Percentiles rank a stretch among this genome's conserved stretches.
Evolutionary conservation across 64 coral and sea anemone species (phyloP).

Genomic region (Porites lutea): DNA sequence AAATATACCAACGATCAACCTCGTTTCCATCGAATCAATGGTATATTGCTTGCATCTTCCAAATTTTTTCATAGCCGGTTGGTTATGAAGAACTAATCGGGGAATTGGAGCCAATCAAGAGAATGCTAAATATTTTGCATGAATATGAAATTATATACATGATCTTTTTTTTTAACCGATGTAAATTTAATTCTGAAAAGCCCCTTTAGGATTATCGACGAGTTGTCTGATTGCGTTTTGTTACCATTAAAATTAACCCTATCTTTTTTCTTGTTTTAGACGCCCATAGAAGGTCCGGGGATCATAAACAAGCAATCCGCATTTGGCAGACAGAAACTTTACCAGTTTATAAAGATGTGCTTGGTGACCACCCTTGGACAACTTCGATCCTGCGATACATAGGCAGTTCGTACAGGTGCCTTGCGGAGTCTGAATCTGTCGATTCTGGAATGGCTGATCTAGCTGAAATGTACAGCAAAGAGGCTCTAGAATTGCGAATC

Average conservation of each 20-base stretch:
- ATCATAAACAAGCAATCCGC: background rate
- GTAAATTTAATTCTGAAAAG: too few species aligned
- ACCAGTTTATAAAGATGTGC: slow-evolving; percentile 41
- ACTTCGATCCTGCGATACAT: slow-evolving; percentile 38
- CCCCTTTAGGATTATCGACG: too few species aligned
- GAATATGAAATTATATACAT: too few species aligned
- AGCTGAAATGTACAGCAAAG: background rate
- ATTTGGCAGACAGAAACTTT: slow-evolving; percentile 1
- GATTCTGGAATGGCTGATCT: background rate
- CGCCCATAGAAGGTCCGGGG: background rate
- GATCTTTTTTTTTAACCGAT: too few species aligned
- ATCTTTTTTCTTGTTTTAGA: background rate
- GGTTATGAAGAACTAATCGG: too few species aligned
- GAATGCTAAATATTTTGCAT: too few species aligned
- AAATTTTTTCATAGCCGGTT: too few species aligned
- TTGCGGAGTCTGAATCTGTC: background rate
- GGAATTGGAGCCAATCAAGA: too few species aligned
- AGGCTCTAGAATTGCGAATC: slow-evolving; percentile 9
- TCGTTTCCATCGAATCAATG: too few species aligned
- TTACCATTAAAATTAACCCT: background rate
- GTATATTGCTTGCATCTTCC: too few species aligned
- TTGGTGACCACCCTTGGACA: slow-evolving; percentile 68
- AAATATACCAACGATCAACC: too few species aligned
- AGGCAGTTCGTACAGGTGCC: slow-evolving; percentile 19
- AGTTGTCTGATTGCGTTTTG: too few species aligned